phyloP scores from a whole-genome alignment of 2,113 vertebrate species.

The Mus spicilegus region DNA sequence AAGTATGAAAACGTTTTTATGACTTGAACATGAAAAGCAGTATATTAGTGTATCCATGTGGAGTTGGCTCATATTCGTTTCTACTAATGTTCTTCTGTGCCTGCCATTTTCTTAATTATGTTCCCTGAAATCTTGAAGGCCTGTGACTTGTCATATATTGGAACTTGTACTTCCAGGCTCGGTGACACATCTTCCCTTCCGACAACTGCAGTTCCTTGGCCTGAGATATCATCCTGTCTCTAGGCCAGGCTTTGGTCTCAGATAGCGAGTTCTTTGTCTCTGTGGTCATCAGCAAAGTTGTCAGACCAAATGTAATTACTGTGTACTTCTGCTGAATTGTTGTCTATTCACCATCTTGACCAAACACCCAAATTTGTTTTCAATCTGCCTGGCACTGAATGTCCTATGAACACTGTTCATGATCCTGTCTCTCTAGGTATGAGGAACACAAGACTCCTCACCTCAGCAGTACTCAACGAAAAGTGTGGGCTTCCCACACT shows the following conservation, averaged over 20 bases:
- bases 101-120: neutral
- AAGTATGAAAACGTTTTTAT: conserved; percentile 57
- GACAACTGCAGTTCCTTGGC: too few species aligned
- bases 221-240: neutral
- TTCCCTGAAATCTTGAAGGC: neutral
- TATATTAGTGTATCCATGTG: neutral
- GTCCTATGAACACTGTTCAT: neutral
- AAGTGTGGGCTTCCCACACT: neutral
- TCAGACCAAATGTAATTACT: neutral
- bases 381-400: neutral
- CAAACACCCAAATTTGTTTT: neutral
- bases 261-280: neutral
- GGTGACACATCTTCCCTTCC: neutral
- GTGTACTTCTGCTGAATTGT: neutral
- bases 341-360: neutral
- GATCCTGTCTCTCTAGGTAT: neutral
- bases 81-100: neutral
- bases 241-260: neutral
- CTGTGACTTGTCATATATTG: neutral
- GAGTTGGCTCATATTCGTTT: neutral
- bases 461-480: neutral
- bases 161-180: neutral
- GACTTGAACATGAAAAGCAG: conserved; percentile 43
- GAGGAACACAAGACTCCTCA: neutral
- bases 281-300: neutral